A percentile compares a stretch with the other conserved stretches of the same genome.
These are phyloP conservation scores for Phrixothrix hirtus DNA, from an alignment of 2,888 invertebrate species.

Conservation along the genomic window DNA sequence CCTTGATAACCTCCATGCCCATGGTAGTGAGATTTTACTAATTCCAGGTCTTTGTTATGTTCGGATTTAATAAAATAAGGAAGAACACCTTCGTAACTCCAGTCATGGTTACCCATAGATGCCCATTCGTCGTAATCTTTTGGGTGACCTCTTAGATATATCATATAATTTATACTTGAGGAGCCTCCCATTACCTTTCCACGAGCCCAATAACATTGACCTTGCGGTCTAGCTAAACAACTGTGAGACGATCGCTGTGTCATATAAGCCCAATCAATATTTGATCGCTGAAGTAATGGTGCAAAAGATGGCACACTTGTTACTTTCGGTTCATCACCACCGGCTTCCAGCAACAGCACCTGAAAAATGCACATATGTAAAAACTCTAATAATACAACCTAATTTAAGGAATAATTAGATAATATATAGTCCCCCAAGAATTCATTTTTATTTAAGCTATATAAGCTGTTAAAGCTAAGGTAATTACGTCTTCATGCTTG, in stretches of 20 bases:
- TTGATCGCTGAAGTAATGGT: slow-evolving; percentile 62
- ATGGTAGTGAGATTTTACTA: slow-evolving; percentile 62
- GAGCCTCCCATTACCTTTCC: slow-evolving; percentile 72
- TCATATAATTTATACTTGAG: slow-evolving; percentile 69
- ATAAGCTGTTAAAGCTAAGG: too few relatives aligned
- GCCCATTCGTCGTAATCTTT: slow-evolving; percentile 70
- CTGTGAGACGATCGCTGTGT: slow-evolving; percentile 67
- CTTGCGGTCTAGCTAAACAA: slow-evolving; percentile 63
- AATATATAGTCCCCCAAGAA: too few relatives aligned
- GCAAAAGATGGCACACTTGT: slow-evolving; percentile 70
- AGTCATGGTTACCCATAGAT: slow-evolving; percentile 64
- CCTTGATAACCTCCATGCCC: slow-evolving; percentile 65
- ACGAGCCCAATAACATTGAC: slow-evolving; percentile 64
- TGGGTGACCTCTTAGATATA: slow-evolving; percentile 64
- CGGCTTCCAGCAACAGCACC: slow-evolving; percentile 69
- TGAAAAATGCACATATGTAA: too few relatives aligned
- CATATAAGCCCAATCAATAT: slow-evolving; percentile 72
- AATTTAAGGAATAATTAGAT: too few relatives aligned
- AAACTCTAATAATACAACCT: too few relatives aligned
- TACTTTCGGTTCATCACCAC: slow-evolving; percentile 67
- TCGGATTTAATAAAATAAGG: slow-evolving; percentile 73
- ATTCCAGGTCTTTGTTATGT: slow-evolving; percentile 63
- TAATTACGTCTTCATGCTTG: too few relatives aligned
- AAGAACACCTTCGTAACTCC: slow-evolving; percentile 67
- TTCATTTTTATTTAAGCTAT: too few relatives aligned